These are phyloP conservation scores for Sturnira hondurensis DNA, from an alignment of 2,113 vertebrate genomes.

Conservation along the genomic window DNA sequence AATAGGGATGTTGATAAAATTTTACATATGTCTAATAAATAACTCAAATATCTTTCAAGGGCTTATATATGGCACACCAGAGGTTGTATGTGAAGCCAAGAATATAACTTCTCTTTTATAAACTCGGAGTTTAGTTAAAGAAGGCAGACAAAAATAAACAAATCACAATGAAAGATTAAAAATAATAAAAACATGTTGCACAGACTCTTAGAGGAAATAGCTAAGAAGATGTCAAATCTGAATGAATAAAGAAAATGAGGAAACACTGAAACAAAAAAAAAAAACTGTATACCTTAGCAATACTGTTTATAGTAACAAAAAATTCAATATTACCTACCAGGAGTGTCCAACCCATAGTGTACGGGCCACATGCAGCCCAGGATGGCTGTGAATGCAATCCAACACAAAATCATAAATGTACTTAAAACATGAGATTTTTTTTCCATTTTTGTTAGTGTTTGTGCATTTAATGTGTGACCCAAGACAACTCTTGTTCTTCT, in stretches of 20 bases:
- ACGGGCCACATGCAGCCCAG: too few relatives aligned
- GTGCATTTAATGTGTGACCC: too few relatives aligned
- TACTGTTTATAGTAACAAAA: too few relatives aligned
- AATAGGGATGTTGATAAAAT: background rate
- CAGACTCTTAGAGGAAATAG: background rate
- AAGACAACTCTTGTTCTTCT: too few relatives aligned
- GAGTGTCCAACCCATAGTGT: too few relatives aligned
- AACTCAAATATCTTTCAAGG: background rate
- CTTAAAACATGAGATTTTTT: too few relatives aligned
- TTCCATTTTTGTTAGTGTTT: too few relatives aligned
- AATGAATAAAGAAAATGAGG: background rate
- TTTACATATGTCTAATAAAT: background rate
- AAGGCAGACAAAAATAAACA: background rate
- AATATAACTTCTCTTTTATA: background rate
- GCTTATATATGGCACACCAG: background rate
- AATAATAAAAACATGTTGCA: background rate
- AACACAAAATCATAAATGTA: too few relatives aligned
- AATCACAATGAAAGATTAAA: background rate
- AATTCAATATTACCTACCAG: too few relatives aligned
- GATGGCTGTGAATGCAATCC: too few relatives aligned
- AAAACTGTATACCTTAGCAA: too few relatives aligned
- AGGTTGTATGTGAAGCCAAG: background rate
- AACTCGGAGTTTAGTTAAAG: background rate
- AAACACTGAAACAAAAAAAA: background rate
- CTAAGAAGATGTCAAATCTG: background rate